Base-by-base conservation (phyloP, 2,888 invertebrate genomes). In the Spisula subtruncata region DNA sequence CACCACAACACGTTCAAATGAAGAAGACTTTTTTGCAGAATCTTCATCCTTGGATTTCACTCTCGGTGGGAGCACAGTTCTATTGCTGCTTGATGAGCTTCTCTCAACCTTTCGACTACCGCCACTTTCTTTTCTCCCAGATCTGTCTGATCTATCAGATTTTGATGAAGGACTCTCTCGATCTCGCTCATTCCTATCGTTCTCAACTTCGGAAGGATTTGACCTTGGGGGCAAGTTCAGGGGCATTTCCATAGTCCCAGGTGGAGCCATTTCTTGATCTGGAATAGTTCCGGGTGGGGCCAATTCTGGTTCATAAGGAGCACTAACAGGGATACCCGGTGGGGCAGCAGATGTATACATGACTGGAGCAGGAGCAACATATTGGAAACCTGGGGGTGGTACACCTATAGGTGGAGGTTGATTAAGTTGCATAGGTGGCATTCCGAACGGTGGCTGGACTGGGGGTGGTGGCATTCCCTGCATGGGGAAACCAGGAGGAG, bases 21-120 rank as follows among this genome's bases (percentile, higher is more conserved):
- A 48, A n/a, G 83, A 60, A 48, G 82, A 32, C 14, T 81, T 84
- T 18, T 51, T 83, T 86, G 86, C 86, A 82, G 80, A 48, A 32
- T 85, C 86, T 86, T 91, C 89, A 51, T 83, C 54, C 32, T 85
- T 81, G 16, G 51, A 29, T 60, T 83, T 89, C 6, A 71, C 10
- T 86, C 81, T 93, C 12, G 91, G 91, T 12, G 91, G 91, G 14
- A 93, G 79, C 0, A 90, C 93, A 41, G 90, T 90, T 88, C 90
- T 89, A 46, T 88, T 91, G 48, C 89, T 83, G 75, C 79, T 85
- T 54, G 87, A 75, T 25, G 51, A 48, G 18, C 56, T 54, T 54
- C 35, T 86, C 10, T 86, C 87, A 81, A 60, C 83, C 51, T 79
- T 81, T 71, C 54, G 81, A 48, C 60, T 80, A 35, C 81, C 66